A percentile compares a stretch with the other conserved stretches of the same genome.
These are phyloP conservation scores for Sternarchorhynchus goeldii DNA, from an alignment of 2,797 vertebrate species.

Conservation along the genomic window DNA sequence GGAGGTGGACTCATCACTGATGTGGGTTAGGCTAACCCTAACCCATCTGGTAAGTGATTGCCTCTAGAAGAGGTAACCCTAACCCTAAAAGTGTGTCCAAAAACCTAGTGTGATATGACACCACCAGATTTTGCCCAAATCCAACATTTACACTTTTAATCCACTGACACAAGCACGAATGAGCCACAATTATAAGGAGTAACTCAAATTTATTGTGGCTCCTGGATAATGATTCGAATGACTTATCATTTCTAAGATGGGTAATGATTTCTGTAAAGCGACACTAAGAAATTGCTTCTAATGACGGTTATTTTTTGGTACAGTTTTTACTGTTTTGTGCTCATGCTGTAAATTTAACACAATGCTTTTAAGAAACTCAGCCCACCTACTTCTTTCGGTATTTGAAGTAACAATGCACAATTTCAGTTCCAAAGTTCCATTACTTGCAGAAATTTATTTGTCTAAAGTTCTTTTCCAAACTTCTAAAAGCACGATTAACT, in stretches of 20 bases:
- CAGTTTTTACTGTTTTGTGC: too few species aligned
- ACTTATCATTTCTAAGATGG: too few species aligned
- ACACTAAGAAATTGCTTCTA: neutral
- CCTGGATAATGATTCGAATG: too few species aligned
- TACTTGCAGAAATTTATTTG: neutral
- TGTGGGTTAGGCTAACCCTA: neutral
- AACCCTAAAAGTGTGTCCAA: too few species aligned
- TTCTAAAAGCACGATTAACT: neutral
- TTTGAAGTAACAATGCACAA: neutral
- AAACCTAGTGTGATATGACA: too few species aligned
- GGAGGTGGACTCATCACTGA: neutral
- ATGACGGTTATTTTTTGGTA: neutral
- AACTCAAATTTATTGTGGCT: too few species aligned
- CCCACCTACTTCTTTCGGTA: neutral
- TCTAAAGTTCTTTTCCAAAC: neutral
- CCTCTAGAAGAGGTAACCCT: too few species aligned
- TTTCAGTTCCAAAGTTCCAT: neutral
- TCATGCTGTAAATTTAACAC: neutral
- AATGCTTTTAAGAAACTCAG: neutral
- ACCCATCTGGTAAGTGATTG: too few species aligned
- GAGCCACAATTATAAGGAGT: too few species aligned
- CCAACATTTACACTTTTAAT: too few species aligned
- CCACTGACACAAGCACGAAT: too few species aligned
- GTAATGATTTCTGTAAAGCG: neutral
- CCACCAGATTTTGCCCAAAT: too few species aligned